Percentiles rank a stretch among this genome's conserved stretches.
Evolutionary conservation across 1,140 invertebrate genomes (phyloP).

Genomic region (Zaprionus vittiger): DNA sequence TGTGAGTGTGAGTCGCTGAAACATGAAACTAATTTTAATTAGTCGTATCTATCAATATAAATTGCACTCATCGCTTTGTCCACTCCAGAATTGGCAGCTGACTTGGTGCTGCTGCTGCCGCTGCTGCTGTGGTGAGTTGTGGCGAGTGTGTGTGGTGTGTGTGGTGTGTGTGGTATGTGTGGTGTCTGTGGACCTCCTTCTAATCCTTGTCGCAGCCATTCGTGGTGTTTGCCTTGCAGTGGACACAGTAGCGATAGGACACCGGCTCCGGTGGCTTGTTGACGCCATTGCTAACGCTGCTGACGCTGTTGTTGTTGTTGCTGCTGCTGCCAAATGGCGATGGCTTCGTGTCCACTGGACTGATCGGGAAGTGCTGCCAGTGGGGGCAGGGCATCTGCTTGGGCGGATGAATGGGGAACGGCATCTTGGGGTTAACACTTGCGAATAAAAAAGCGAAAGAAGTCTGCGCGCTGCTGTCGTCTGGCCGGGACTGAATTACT

Average conservation of each 20-base stretch:
- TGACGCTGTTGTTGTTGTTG: constrained; percentile 8
- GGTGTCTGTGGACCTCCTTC: not conserved
- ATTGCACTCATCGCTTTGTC: constrained; percentile 28
- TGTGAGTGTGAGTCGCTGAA: not conserved
- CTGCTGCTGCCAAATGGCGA: constrained; percentile 52
- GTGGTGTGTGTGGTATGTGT: not conserved
- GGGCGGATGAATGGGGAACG: constrained; percentile 77
- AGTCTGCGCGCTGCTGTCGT: constrained; percentile 10
- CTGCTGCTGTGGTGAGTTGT: not conserved
- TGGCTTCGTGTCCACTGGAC: constrained; percentile 65
- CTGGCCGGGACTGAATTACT: not conserved
- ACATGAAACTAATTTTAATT: constrained; percentile 22
- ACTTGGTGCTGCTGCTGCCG: not conserved
- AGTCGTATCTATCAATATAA: constrained; percentile 10
- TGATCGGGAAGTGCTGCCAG: constrained; percentile 81
- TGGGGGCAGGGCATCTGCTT: constrained; percentile 82
- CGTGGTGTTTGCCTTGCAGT: constrained; percentile 61
- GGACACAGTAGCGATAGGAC: constrained; percentile 66
- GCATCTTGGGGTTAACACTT: constrained; percentile 46
- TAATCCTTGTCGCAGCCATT: constrained; percentile 47
- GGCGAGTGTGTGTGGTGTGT: constrained; percentile 2
- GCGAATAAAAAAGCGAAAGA: constrained; percentile 1
- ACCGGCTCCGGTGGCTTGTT: constrained; percentile 70
- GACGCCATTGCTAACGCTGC: not conserved
- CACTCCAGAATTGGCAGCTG: constrained; percentile 18